Evolutionary conservation across 2,888 invertebrate genomes (phyloP), one percentile per base, ranked within the genome.

Genomic region (Ditylenchus weischeri): DNA sequence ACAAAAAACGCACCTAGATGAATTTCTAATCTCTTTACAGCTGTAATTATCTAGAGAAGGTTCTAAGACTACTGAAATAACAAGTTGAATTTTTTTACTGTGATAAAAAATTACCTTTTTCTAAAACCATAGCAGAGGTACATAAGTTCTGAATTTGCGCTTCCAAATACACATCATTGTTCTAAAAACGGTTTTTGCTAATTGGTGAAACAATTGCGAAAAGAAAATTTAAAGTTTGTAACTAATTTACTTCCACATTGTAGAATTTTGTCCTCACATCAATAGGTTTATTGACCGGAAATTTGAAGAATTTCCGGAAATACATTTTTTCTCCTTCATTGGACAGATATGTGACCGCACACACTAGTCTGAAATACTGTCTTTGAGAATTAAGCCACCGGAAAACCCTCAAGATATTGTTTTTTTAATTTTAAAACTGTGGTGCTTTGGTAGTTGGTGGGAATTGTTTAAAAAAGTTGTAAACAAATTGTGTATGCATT

Each of bases 231-330:
- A 29, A 61, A 38, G 48, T 49, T 43, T 38, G 11, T 13, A 43
- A 43, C 43, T 43, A 18, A 62, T 66, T 23, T 84, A 88, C 89
- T 86, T 89, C 94, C 1, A 93, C 91, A 87, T 93, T 94, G 84
- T 92, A 95, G 85, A 96, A 81, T 84, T 96, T 77, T 95, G 96
- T 96, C 86, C 95, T 94, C 0, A 98, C 94, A 87, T 98, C 96
- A 60, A 98, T 86, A 4, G 96, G 96, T 84, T 96, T 96, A 80
- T 93, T 88, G 0, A 98, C 96, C 78, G 87, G 86, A 84, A 98
- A 96, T 86, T 95, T 96, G 85, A 96, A 98, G 84, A 93, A 95
- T 84, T 96, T 96, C 75, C 93, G 88, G 82, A 96, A 92, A 72
- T 91, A 90, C 83, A 91, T 89, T 47, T 89, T 86, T 75, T 90